Evolutionary conservation across 1,140 invertebrate genomes (phyloP), one percentile per base, ranked within the genome.

Genomic region (Copidosoma floridanum): DNA sequence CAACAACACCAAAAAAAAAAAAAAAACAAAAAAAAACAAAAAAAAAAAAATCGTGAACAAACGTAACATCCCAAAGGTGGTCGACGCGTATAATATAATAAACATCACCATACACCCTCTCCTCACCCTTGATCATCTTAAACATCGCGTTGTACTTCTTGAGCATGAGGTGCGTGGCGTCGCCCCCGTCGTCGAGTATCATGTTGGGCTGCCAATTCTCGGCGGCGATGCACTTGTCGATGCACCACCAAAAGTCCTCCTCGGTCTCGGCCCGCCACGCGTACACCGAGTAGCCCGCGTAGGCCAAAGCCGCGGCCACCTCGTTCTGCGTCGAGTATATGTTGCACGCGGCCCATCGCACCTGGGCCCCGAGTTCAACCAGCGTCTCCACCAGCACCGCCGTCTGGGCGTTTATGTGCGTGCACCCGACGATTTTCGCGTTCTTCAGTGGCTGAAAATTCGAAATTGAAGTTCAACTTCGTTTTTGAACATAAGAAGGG

Each of bases 181-280:
- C 96, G 3, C 96, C 96, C 0, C 96, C 97, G 78, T 99, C 97
- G 78, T 98, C 96, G 48, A 99, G 78, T 68, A 99, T 98, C 94
- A 98, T 95, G 77, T 98, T 99, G n/a, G 96, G 95, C 70, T 96
- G 92, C 96, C 95, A 98, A 72, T 88, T 88, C 66, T 95, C 92
- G 29, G 92, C 88, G 63, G 91, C 90, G 26, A 98, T 89, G 78
- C 92, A 94, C 71, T 91, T 92, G 78, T 98, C 95, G 61, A 98
- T 98, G 71, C 94, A 97, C 95, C 95, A 98, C 96, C 96, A 98
- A 81, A 98, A 98, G 74, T 98, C 95, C 73, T 97, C 95, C 75
- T 98, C 95, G 3, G 91, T 93, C 80, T 98, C 94, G 1, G 93
- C 94, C 48, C 94, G 88, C 96, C 95, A 98, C 2, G 95, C 93